Percentiles rank a stretch among this genome's conserved stretches.
phyloP scores from a whole-genome alignment of 1,140 invertebrate genomes.

The Micrasema minimum region DNA sequence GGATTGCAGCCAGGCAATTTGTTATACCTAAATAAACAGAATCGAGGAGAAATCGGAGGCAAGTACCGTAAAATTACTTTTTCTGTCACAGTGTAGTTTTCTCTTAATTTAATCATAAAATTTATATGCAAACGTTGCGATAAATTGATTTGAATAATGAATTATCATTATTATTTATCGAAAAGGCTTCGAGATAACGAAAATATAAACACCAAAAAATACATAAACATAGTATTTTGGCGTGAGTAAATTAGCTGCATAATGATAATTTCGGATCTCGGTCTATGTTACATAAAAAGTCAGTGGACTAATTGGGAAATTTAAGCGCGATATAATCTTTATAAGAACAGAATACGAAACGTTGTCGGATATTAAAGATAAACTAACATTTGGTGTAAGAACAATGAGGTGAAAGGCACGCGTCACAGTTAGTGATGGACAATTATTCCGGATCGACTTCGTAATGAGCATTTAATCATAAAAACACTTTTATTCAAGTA shows the following conservation, averaged over 20 bases:
- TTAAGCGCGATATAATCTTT: conserved; percentile 37
- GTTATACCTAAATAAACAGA: conserved; percentile 26
- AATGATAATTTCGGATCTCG: conserved; percentile 19
- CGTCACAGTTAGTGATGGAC: conserved; percentile 31
- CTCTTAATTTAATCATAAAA: conserved; percentile 14
- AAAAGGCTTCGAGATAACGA: conserved; percentile 15
- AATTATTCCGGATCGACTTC: conserved; percentile 11
- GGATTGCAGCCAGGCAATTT: background rate
- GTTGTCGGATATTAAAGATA: conserved; percentile 32
- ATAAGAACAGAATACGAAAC: conserved; percentile 28
- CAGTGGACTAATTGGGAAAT: conserved; percentile 39
- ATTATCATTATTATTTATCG: conserved; percentile 24
- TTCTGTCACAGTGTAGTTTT: conserved; percentile 3
- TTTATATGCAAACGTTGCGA: background rate
- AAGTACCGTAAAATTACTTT: conserved; percentile 37
- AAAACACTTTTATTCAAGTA: too few relatives aligned
- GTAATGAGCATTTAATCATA: background rate
- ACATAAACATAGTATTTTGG: conserved; percentile 14
- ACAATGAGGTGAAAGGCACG: conserved; percentile 46
- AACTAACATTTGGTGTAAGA: conserved; percentile 31
- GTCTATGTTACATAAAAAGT: conserved; percentile 41
- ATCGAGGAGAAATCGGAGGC: conserved; percentile 36
- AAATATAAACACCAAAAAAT: conserved; percentile 29
- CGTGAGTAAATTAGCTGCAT: conserved; percentile 8
- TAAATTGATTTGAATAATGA: too few relatives aligned